A percentile compares a stretch with the other conserved stretches of the same genome.
Evolutionary conservation across 2,113 vertebrate species (phyloP).

Genomic region (Sturnira hondurensis): DNA sequence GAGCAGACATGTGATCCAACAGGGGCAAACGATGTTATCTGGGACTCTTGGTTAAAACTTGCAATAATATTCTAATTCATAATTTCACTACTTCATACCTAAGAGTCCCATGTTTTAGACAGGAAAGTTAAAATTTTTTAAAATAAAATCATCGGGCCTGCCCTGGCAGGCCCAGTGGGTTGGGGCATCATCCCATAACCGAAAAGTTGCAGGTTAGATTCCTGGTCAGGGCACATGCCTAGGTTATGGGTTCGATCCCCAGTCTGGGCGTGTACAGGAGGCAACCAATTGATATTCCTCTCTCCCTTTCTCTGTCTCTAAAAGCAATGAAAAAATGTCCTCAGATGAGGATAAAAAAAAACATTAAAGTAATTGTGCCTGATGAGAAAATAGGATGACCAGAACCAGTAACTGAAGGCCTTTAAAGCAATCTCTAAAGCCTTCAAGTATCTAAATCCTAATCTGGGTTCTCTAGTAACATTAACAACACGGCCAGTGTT

Average conservation of each 20-base stretch:
- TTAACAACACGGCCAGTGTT: not conserved
- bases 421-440: not conserved
- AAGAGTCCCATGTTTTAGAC: slow-evolving; percentile 15
- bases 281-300: not conserved
- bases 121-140: not conserved
- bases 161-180: not conserved
- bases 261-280: not conserved
- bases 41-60: not conserved
- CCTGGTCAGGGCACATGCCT: not conserved
- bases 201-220: not conserved
- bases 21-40: not conserved
- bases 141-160: not conserved
- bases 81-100: not conserved
- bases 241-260: not conserved
- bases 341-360: not conserved
- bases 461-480: not conserved
- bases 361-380: not conserved
- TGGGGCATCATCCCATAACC: not conserved
- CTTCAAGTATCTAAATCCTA: not conserved
- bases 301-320: not conserved
- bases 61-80: not conserved
- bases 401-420: not conserved
- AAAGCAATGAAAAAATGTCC: not conserved
- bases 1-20: not conserved
- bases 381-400: not conserved